These are phyloP conservation scores for Hozukius guyotensis DNA, from an alignment of 2,797 vertebrate species.

Conservation along the genomic window DNA sequence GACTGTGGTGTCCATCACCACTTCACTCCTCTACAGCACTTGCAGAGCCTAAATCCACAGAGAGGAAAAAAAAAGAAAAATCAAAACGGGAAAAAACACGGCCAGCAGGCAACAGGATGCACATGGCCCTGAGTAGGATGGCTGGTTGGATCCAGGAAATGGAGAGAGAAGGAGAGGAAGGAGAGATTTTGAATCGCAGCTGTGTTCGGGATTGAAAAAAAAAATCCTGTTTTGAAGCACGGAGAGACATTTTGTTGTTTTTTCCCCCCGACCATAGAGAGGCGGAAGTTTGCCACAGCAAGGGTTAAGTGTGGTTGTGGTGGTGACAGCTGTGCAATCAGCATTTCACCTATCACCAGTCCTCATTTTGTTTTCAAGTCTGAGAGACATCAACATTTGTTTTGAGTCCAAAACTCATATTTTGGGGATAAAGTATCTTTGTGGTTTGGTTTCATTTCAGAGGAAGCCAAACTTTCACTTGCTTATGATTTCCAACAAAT, in stretches of 20 bases:
- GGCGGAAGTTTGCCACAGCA: neutral
- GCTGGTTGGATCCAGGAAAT: constrained; percentile 80
- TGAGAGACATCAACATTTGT: neutral
- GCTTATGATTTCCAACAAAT: neutral
- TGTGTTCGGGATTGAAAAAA: constrained; percentile 51
- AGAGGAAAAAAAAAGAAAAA: neutral
- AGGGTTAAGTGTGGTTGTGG: constrained; percentile 18
- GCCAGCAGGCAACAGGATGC: constrained; percentile 82
- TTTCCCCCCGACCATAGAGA: constrained; percentile 28
- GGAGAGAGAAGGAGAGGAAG: constrained; percentile 76
- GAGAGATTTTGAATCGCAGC: constrained; percentile 68
- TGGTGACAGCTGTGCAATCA: constrained; percentile 6
- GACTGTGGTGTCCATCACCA: neutral
- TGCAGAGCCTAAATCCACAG: constrained; percentile 22
- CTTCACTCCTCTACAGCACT: constrained; percentile 10
- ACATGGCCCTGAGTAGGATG: constrained; percentile 80
- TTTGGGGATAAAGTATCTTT: neutral
- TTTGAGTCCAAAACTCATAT: neutral
- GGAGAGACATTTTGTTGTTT: constrained; percentile 50
- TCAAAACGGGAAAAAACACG: constrained; percentile 64
- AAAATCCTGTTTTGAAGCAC: constrained; percentile 69
- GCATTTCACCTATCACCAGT: neutral
- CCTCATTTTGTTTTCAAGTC: neutral
- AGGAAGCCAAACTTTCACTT: neutral
- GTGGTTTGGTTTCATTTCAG: neutral